These are phyloP conservation scores for Pterocles gutturalis DNA, from an alignment of 2,113 vertebrate genomes.

Conservation along the genomic window DNA sequence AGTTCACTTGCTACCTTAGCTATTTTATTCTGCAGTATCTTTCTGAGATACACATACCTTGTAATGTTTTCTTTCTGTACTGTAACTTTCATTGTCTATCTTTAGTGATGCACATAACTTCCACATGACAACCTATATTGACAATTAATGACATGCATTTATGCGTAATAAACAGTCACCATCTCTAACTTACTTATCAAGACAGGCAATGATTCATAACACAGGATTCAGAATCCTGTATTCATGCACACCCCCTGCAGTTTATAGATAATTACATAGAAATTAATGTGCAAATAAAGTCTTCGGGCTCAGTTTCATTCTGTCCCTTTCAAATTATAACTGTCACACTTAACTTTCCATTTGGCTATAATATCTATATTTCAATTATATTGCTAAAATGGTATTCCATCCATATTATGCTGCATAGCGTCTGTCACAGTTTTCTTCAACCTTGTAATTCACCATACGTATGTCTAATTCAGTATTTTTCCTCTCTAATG, in stretches of 20 bases:
- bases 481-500: not conserved
- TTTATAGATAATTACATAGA: not conserved
- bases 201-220: not conserved
- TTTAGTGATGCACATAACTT: not conserved
- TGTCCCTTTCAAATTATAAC: not conserved
- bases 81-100: not conserved
- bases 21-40: not conserved
- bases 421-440: not conserved
- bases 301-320: not conserved
- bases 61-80: not conserved
- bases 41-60: not conserved
- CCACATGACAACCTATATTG: not conserved
- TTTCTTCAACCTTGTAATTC: constrained; percentile 5
- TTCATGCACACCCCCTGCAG: not conserved
- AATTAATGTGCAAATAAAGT: not conserved
- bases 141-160: not conserved
- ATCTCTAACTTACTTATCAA: not conserved
- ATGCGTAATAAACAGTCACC: not conserved
- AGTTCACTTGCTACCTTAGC: not conserved
- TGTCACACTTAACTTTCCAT: not conserved
- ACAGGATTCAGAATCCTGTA: not conserved
- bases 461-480: not conserved
- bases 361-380: not conserved
- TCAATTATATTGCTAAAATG: not conserved
- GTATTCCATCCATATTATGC: not conserved